These are phyloP conservation scores for Leptinotarsa peninsularis DNA, from an alignment of 2,888 invertebrate genomes.

Conservation along the genomic window DNA sequence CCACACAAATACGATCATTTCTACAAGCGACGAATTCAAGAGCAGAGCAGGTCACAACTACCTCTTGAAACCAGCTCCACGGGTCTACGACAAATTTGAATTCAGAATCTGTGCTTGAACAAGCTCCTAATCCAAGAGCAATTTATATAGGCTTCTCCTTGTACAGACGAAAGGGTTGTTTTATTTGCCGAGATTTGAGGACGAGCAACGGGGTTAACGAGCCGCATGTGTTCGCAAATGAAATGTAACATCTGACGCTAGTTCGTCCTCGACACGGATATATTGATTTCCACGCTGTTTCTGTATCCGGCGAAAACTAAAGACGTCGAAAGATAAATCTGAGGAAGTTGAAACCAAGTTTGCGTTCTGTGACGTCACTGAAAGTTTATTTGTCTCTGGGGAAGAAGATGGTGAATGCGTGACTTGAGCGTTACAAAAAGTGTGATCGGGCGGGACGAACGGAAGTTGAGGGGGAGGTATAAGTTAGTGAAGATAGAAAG, in stretches of 20 bases:
- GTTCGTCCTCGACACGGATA: conserved; percentile 2
- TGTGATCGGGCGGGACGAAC: too few relatives aligned
- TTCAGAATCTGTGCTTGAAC: background rate
- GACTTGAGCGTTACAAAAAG: too few relatives aligned
- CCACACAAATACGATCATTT: too few relatives aligned
- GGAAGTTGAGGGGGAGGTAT: too few relatives aligned
- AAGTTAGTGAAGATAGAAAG: too few relatives aligned
- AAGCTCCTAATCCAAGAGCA: background rate
- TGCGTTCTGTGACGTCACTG: background rate
- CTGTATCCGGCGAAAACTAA: background rate
- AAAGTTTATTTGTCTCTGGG: background rate
- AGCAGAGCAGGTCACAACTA: background rate
- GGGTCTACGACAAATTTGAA: background rate
- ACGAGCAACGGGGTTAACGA: conserved; percentile 6
- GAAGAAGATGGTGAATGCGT: too few relatives aligned
- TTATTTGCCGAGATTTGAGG: conserved; percentile 10
- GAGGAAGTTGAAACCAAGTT: background rate
- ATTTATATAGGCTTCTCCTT: background rate
- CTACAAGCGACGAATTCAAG: background rate
- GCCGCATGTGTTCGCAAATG: conserved; percentile 9
- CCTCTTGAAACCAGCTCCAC: background rate
- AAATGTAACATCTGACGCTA: conserved; percentile 14
- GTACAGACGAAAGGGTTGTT: background rate
- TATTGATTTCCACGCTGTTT: conserved; percentile 9
- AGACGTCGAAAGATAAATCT: background rate